Evolutionary conservation across 1,140 invertebrate species (phyloP), one percentile per base, ranked within the genome.

Genomic region (Asobara japonica): DNA sequence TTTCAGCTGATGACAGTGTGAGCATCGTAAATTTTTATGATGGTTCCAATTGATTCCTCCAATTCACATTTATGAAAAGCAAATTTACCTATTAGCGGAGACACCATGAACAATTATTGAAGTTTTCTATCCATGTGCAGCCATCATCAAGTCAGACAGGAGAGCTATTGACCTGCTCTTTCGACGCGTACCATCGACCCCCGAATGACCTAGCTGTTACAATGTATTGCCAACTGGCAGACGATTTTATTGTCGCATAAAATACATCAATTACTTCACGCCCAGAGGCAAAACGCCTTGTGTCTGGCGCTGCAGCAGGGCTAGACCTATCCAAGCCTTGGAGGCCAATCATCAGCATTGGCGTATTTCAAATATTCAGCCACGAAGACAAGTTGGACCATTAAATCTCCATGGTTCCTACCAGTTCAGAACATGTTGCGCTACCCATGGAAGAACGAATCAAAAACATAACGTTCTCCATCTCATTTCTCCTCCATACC

Each of bases 191-290:
- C 65, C 60, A 25, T 67, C 65, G 60, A 70, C 72, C 29, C n/a
- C 56, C 48, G 18, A 16, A 69, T 56, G 71, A 73, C 48, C 60
- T 62, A 33, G 68, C 33, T 11, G 38, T 41, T 33, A 70, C 68
- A 31, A 27, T 70, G 36, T 56, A 60, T 51, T 75, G 74, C 71
- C 74, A 72, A 67, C 62, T 75, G 71, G 70, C 70, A 72, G 65
- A 64, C 56, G 61, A 69, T 72, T 72, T 75, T 66, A 75, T 75
- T 67, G 51, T 62, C 16, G 29, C 61, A 69, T 72, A 31, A 41
- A 70, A 41, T 69, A 61, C 71, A 72, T 74, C 48, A 71, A 74
- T 74, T 69, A 51, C 22, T 22, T 45, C 61, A 48, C 20, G n/a
- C 33, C 11, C 61, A 13, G 64, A 65, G 16, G 31, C 33, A 62